Evolutionary conservation across 1,140 invertebrate genomes (phyloP).

Genomic region (Eufriesea mexicana): DNA sequence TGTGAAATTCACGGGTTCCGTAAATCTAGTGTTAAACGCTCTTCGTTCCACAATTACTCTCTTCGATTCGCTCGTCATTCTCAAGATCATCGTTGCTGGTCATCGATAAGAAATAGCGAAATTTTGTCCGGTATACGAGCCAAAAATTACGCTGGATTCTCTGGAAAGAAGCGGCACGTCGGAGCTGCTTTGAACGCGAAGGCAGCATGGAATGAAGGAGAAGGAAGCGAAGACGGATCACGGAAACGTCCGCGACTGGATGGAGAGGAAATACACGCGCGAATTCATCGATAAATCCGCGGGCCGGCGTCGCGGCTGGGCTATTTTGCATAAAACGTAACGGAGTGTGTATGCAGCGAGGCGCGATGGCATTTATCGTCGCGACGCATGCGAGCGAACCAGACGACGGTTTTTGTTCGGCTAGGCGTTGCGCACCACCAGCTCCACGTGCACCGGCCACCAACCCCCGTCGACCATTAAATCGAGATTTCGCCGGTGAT

Average conservation of each 20-base stretch:
- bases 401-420: conserved; percentile 62
- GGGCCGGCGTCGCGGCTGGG: conserved; percentile 22
- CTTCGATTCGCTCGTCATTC: too few species aligned
- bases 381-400: conserved; percentile 49
- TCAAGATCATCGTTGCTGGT: too few species aligned
- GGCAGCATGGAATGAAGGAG: background rate
- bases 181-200: background rate
- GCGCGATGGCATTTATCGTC: conserved; percentile 65
- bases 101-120: too few species aligned
- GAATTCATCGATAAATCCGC: conserved; percentile 60
- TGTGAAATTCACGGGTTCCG: too few species aligned
- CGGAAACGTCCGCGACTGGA: background rate
- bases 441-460: conserved; percentile 35
- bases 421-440: conserved; percentile 54
- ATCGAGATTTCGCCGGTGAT: conserved; percentile 64
- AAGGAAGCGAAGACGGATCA: background rate
- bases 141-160: too few species aligned
- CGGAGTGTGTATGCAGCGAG: conserved; percentile 50
- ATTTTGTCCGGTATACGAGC: too few species aligned
- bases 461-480: conserved; percentile 51
- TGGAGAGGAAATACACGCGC: conserved; percentile 6
- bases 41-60: too few species aligned
- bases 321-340: conserved; percentile 69
- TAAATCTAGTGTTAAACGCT: too few species aligned
- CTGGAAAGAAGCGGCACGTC: too few species aligned